These are phyloP conservation scores for Oeneis ivallda DNA, from an alignment of 2,888 invertebrate genomes.

Conservation along the genomic window DNA sequence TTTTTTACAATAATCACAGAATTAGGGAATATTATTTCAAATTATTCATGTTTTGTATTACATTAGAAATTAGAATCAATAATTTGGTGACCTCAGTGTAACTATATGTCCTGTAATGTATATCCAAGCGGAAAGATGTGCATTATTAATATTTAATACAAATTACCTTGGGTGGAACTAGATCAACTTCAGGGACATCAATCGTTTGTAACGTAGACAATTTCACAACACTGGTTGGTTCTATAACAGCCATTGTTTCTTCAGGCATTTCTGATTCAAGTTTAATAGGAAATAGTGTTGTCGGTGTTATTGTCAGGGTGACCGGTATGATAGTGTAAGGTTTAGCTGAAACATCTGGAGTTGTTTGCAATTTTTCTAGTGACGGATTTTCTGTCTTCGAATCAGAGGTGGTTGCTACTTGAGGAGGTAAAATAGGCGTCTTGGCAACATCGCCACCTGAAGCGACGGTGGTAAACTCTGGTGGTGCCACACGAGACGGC, in stretches of 20 bases:
- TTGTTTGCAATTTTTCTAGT: neutral
- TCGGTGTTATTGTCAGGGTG: neutral
- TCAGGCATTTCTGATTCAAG: neutral
- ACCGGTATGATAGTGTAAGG: neutral
- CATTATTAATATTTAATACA: neutral
- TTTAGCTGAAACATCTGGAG: neutral
- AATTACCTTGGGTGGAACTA: conserved; percentile 12
- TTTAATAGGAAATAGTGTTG: neutral
- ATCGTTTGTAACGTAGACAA: neutral
- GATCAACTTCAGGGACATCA: conserved; percentile 9
- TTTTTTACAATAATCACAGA: neutral
- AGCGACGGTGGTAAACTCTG: neutral
- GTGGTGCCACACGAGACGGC: conserved; percentile 25
- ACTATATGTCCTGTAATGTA: neutral
- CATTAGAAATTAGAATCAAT: neutral
- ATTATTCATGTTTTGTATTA: neutral
- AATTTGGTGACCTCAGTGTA: neutral
- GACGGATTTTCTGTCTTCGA: neutral
- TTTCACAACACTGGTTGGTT: conserved; percentile 27
- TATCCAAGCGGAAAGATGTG: too few species aligned
- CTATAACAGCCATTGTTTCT: conserved; percentile 8
- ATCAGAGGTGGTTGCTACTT: neutral
- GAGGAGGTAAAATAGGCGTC: neutral
- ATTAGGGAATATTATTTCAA: neutral
- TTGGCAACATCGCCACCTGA: neutral